Conservation (phyloP, 2,113 vertebrate genomes). For the Triplophysa tibetana region DNA sequence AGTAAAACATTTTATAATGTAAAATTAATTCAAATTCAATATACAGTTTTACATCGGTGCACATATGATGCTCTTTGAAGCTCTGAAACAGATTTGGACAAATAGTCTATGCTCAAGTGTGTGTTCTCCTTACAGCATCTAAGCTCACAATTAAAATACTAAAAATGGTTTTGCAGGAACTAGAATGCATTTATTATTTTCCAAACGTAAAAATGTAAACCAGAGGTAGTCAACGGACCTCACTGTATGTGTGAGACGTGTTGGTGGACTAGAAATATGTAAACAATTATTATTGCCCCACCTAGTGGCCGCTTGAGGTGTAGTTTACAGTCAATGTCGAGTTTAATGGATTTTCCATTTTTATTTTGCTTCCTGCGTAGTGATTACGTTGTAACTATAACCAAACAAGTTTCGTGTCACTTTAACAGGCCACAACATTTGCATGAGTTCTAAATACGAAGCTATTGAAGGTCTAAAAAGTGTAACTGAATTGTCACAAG, state of each 20-base stretch:
- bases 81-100: no score
- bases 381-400: neutral
- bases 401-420: neutral
- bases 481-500: conserved; percentile 20
- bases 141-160: neutral
- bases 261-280: neutral
- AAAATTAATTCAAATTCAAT: no score
- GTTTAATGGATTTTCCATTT: neutral
- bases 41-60: no score
- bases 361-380: neutral
- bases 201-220: no score
- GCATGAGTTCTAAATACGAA: neutral
- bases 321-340: neutral
- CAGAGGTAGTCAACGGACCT: no score
- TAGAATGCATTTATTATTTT: no score
- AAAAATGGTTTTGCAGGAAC: no score
- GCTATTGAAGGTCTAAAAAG: neutral
- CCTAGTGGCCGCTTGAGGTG: conserved; percentile 52
- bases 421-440: neutral
- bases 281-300: conserved; percentile 35
- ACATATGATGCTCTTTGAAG: no score
- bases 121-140: no score
- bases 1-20: no score
- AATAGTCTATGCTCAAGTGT: no score
- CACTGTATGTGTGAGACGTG: neutral